These are phyloP conservation scores for Ochropleura leucogaster DNA, from an alignment of 2,888 invertebrate genomes.

Conservation along the genomic window DNA sequence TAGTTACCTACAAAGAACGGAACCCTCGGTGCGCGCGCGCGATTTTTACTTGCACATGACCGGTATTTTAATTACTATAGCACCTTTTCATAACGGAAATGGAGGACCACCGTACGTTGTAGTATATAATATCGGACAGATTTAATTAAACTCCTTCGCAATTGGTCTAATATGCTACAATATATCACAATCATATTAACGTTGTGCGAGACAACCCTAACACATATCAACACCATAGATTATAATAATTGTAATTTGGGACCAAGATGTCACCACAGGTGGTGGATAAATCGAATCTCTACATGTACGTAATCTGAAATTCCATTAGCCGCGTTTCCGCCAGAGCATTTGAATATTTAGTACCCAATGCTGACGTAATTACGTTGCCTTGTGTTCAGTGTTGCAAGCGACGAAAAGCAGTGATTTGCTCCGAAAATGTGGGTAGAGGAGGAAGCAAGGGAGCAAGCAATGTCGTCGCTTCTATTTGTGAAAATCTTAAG, in stretches of 20 bases:
- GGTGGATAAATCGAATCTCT: conserved; percentile 54
- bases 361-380: conserved; percentile 58
- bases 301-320: conserved; percentile 69
- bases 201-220: not conserved
- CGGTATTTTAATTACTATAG: not conserved
- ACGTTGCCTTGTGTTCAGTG: conserved; percentile 31
- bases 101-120: not conserved
- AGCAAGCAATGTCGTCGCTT: conserved; percentile 25
- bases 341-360: conserved; percentile 69
- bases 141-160: not conserved
- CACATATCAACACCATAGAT: conserved; percentile 33
- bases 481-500: conserved; percentile 7
- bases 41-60: not conserved
- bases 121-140: not conserved
- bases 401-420: conserved; percentile 50
- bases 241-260: conserved; percentile 47
- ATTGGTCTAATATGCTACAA: not conserved
- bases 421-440: conserved; percentile 39
- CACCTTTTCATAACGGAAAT: not conserved
- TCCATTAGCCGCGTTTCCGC: conserved; percentile 70
- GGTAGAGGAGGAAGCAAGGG: not conserved
- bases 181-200: not conserved
- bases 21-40: too few relatives aligned
- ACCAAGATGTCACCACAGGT: conserved; percentile 55
- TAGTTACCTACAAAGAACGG: too few relatives aligned